A percentile compares a stretch with the other conserved stretches of the same genome.
phyloP scores from a whole-genome alignment of 2,797 vertebrate species.

The Lagorchestes hirsutus region DNA sequence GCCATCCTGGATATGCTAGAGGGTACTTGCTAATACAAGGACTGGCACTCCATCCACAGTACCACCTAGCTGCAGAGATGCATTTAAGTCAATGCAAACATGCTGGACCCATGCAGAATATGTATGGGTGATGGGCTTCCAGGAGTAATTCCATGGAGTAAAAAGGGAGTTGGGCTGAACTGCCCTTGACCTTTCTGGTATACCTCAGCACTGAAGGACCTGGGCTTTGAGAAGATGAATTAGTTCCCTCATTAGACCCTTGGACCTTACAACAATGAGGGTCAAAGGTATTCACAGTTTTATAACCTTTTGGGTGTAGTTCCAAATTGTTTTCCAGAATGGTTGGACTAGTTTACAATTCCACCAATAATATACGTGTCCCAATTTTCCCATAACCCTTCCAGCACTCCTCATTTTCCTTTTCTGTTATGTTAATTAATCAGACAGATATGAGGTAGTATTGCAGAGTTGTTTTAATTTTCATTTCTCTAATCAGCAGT shows the following conservation, averaged over 20 bases:
- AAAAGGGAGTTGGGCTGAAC: background rate
- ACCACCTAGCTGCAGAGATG: no score
- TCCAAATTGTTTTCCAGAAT: background rate
- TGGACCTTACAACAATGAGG: background rate
- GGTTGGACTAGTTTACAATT: background rate
- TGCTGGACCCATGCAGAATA: background rate
- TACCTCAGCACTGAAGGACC: background rate
- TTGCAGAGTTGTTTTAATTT: background rate
- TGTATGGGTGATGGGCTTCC: background rate
- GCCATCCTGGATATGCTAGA: no score
- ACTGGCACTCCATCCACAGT: no score
- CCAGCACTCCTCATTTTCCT: background rate
- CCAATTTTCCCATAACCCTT: background rate
- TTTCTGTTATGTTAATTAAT: background rate
- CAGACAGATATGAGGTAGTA: no score
- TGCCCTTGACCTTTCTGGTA: background rate
- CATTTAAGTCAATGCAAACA: background rate
- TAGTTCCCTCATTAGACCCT: background rate
- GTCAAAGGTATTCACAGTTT: background rate
- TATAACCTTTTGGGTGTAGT: background rate
- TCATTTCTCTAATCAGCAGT: background rate
- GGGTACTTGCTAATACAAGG: no score
- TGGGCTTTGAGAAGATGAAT: background rate
- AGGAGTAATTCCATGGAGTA: background rate
- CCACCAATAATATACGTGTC: background rate